phyloP scores from a whole-genome alignment of 2,113 vertebrate genomes.

The Polypterus senegalus region DNA sequence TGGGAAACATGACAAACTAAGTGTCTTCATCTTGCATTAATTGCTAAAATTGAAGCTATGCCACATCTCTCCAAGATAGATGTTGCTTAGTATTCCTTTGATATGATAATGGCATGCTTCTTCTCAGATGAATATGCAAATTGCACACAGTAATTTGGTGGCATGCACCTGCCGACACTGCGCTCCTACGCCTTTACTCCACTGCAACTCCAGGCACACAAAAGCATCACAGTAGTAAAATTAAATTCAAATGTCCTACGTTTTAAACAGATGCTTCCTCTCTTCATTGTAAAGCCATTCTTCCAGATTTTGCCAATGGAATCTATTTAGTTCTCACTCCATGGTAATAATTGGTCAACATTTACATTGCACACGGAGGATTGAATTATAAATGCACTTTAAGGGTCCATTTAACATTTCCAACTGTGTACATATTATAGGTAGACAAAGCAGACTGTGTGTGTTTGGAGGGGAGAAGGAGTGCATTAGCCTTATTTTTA shows the following conservation, averaged over 20 bases:
- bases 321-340: constrained; percentile 50
- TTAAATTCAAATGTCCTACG: constrained; percentile 69
- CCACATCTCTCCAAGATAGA: constrained; percentile 96
- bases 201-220: constrained; percentile 65
- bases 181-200: constrained; percentile 74
- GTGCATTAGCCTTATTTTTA: not conserved
- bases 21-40: constrained; percentile 98
- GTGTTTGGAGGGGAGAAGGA: not conserved
- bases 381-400: constrained; percentile 22
- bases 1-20: constrained; percentile 83
- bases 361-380: constrained; percentile 54
- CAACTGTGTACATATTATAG: constrained; percentile 4
- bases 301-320: constrained; percentile 60
- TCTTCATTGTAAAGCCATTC: constrained; percentile 66
- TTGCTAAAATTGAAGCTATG: constrained; percentile 99
- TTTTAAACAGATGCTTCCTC: constrained; percentile 78
- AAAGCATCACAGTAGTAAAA: constrained; percentile 76
- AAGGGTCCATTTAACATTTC: constrained; percentile 18
- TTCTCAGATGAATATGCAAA: constrained; percentile 97
- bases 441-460: not conserved
- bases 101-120: constrained; percentile 99
- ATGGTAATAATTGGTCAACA: constrained; percentile 64
- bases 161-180: constrained; percentile 96
- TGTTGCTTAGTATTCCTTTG: constrained; percentile 94
- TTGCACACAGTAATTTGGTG: constrained; percentile 95